A percentile compares a stretch with the other conserved stretches of the same genome.
phyloP scores from a whole-genome alignment of 2,888 invertebrate genomes.

The Cephus sareptanus region DNA sequence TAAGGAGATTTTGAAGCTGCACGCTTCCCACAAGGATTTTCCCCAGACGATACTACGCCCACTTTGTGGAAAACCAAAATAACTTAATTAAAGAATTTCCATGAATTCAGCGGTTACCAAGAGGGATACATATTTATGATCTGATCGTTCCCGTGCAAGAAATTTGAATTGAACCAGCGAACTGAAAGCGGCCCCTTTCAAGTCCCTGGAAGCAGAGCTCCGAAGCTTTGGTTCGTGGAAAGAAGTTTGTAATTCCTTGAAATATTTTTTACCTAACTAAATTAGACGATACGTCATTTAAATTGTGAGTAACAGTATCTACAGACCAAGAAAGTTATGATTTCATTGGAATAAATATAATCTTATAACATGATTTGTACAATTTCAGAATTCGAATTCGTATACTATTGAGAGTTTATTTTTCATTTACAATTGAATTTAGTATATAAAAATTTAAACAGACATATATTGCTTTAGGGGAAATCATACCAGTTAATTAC shows the following conservation, averaged over 20 bases:
- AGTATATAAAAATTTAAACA: background rate
- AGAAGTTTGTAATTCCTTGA: constrained; percentile 23
- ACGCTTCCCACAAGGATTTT: constrained; percentile 61
- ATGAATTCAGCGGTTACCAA: constrained; percentile 56
- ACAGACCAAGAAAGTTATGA: background rate
- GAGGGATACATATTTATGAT: constrained; percentile 65
- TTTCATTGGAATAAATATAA: background rate
- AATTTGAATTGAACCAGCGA: constrained; percentile 41
- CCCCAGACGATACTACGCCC: constrained; percentile 35
- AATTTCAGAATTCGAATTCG: background rate
- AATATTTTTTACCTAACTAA: constrained; percentile 30
- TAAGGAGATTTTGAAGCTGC: constrained; percentile 56
- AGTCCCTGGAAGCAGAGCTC: background rate
- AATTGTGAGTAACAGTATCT: background rate
- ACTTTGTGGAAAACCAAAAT: constrained; percentile 54
- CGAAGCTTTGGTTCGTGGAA: background rate
- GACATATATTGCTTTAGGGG: background rate
- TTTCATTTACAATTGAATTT: background rate
- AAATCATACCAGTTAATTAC: background rate
- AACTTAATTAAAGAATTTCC: constrained; percentile 66
- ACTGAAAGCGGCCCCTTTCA: constrained; percentile 4
- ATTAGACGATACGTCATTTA: constrained; percentile 19
- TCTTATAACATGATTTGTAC: background rate
- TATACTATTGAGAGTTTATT: background rate
- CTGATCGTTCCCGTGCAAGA: constrained; percentile 44